Percentiles rank a stretch among this genome's conserved stretches.
These are phyloP conservation scores for Diachasmimorpha longicaudata DNA, from an alignment of 1,140 invertebrate genomes.

Conservation along the genomic window DNA sequence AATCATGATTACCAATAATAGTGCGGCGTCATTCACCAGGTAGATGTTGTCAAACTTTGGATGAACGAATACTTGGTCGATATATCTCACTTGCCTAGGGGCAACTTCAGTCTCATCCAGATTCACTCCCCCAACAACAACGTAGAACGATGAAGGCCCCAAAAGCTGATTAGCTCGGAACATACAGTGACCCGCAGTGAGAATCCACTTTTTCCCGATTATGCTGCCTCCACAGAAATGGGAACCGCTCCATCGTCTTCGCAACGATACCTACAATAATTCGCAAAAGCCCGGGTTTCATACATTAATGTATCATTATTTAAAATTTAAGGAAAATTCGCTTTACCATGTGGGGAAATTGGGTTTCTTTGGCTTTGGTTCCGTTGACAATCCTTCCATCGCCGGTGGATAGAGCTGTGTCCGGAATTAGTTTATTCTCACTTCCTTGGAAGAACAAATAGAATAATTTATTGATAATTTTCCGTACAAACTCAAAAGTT, in stretches of 20 bases:
- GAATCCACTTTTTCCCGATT: conserved; percentile 33
- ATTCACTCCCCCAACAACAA: conserved; percentile 41
- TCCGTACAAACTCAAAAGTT: too few species aligned
- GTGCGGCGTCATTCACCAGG: conserved; percentile 44
- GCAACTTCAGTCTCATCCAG: neutral
- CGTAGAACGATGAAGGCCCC: conserved; percentile 33
- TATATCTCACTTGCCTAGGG: conserved; percentile 32
- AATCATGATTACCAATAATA: conserved; percentile 39
- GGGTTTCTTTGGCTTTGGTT: neutral
- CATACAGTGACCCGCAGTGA: conserved; percentile 53
- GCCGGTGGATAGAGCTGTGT: neutral
- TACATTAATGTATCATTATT: too few species aligned
- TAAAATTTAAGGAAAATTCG: too few species aligned
- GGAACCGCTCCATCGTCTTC: conserved; percentile 22
- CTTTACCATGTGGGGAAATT: neutral
- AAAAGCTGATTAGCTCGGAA: conserved; percentile 35
- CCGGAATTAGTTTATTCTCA: neutral
- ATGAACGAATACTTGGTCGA: conserved; percentile 35
- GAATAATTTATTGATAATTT: neutral
- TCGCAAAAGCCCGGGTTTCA: too few species aligned
- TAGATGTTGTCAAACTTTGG: conserved; percentile 13
- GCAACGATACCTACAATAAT: conserved; percentile 43
- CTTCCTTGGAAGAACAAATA: neutral
- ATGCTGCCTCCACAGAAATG: conserved; percentile 53
- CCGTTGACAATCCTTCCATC: neutral